phyloP scores from a whole-genome alignment of 1,140 invertebrate genomes.

The Homalodisca vitripennis region DNA sequence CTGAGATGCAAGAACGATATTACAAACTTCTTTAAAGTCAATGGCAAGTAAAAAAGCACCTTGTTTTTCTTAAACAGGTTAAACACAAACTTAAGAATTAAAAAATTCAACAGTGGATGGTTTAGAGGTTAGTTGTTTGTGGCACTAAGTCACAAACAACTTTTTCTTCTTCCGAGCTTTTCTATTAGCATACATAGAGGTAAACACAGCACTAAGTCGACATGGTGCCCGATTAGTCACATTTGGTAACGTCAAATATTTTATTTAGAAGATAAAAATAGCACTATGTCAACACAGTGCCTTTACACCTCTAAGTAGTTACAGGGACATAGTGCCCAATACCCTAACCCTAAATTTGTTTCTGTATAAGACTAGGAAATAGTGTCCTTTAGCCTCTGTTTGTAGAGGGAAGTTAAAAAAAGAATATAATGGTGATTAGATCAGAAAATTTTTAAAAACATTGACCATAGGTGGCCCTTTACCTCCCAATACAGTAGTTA shows the following conservation, averaged over 20 bases:
- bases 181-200: background rate
- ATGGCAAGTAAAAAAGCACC: too few species aligned
- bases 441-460: background rate
- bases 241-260: background rate
- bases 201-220: constrained; percentile 13
- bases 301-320: constrained; percentile 18
- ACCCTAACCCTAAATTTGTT: constrained; percentile 6
- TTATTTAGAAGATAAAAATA: background rate
- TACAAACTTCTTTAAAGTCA: too few species aligned
- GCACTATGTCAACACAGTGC: constrained; percentile 20
- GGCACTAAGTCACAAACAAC: background rate
- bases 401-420: background rate
- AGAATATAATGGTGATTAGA: constrained; percentile 2
- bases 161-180: background rate
- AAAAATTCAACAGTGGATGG: background rate
- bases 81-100: background rate
- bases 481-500: constrained; percentile 2
- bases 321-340: constrained; percentile 8
- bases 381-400: constrained; percentile 9
- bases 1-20: too few species aligned
- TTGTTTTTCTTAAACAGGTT: too few species aligned
- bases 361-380: background rate
- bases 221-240: constrained; percentile 14
- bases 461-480: constrained; percentile 16
- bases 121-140: constrained; percentile 3